Evolutionary conservation across 37 sponge, comb jelly and placozoan genomes (phyloP).

Genomic region (Oopsacas minuta): DNA sequence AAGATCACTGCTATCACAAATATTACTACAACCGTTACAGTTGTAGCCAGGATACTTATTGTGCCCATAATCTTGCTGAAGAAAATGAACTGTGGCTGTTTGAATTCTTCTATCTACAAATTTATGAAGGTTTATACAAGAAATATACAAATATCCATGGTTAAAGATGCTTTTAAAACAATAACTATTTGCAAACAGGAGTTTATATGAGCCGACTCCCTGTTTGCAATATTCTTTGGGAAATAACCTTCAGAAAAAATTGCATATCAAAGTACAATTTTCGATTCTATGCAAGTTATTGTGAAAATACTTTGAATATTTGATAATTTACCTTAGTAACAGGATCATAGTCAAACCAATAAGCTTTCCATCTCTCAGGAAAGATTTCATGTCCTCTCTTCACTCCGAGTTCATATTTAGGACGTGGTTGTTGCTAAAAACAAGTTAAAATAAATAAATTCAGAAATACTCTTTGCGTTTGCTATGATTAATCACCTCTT

Average conservation of each 20-base stretch:
- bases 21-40: background rate
- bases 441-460: background rate
- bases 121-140: no score
- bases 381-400: conserved; percentile 29
- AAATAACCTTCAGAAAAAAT: no score
- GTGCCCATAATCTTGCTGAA: background rate
- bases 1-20: conserved; percentile 21
- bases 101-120: conserved; percentile 7
- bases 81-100: background rate
- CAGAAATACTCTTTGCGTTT: background rate
- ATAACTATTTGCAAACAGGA: no score
- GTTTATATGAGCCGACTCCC: no score
- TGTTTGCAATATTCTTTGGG: no score
- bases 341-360: conserved; percentile 14
- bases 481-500: conserved; percentile 43
- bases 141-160: no score
- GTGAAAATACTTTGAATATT: background rate
- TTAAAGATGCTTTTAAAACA: no score
- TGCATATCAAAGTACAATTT: no score
- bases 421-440: conserved; percentile 51
- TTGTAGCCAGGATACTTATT: background rate
- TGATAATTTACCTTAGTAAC: background rate
- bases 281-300: background rate
- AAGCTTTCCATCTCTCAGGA: conserved; percentile 23
- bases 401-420: conserved; percentile 69